phyloP scores from a whole-genome alignment of 1,140 invertebrate species.

The Megathymus violae region DNA sequence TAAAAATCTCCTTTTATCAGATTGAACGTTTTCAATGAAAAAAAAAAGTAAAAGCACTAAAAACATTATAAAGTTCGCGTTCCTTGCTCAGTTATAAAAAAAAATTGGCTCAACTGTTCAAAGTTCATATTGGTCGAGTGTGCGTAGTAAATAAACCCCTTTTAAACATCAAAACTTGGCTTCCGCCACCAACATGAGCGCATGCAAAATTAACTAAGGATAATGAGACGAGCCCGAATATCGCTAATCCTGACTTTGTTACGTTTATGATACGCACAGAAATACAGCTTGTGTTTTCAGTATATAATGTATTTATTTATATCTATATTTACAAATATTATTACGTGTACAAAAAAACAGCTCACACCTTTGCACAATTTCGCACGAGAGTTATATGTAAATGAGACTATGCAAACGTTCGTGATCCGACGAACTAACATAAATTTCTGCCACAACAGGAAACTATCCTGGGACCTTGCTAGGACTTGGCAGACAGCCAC shows the following conservation, averaged over 20 bases:
- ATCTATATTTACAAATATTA: no score
- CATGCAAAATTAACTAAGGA: slow-evolving; percentile 59
- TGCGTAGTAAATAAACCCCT: slow-evolving; percentile 10
- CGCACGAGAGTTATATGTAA: no score
- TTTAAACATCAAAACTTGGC: slow-evolving; percentile 46
- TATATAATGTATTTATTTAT: no score
- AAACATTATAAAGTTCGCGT: slow-evolving; percentile 3
- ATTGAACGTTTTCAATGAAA: not conserved
- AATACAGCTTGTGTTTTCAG: no score
- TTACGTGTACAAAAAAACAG: no score
- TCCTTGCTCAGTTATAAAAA: not conserved
- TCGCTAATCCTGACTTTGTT: slow-evolving; percentile 48
- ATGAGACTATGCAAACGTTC: no score
- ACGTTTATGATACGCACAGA: slow-evolving; percentile 41
- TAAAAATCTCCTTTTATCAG: no score
- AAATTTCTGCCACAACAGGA: no score
- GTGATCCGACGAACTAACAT: no score
- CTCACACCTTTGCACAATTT: no score
- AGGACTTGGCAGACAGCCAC: no score
- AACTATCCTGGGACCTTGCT: no score
- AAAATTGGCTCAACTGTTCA: slow-evolving; percentile 5
- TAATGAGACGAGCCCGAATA: slow-evolving; percentile 53
- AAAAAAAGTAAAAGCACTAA: slow-evolving; percentile 10
- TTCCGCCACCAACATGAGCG: slow-evolving; percentile 45
- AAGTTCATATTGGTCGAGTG: not conserved